These are phyloP conservation scores for Chloebia gouldiae DNA, from an alignment of 2,113 vertebrate genomes.

Conservation along the genomic window DNA sequence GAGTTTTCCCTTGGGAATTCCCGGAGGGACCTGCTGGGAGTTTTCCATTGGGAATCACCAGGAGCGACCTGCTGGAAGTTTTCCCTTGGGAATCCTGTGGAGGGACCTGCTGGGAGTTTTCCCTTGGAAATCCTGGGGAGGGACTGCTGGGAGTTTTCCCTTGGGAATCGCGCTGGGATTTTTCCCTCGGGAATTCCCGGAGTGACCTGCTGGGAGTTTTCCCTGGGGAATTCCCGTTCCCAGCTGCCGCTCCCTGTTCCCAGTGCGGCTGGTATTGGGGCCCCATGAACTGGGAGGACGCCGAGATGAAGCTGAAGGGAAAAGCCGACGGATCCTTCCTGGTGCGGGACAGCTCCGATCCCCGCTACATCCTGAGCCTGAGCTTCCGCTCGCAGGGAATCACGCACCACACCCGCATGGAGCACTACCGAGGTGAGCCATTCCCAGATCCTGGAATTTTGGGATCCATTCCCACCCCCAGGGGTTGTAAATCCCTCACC, in stretches of 20 bases:
- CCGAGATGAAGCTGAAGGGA: conserved; percentile 96
- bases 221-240: neutral
- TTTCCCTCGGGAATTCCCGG: neutral
- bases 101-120: neutral
- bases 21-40: too few species aligned
- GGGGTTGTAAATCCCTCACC: too few species aligned
- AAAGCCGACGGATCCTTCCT: conserved; percentile 94
- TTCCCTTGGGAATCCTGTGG: too few species aligned
- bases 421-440: conserved; percentile 86
- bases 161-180: neutral
- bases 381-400: conserved; percentile 96
- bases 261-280: neutral
- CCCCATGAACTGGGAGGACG: conserved; percentile 91
- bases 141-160: neutral
- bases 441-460: neutral
- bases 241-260: too few species aligned
- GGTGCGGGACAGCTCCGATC: conserved; percentile 96
- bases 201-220: too few species aligned
- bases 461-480: neutral
- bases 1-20: too few species aligned
- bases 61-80: too few species aligned
- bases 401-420: conserved; percentile 95
- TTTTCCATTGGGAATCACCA: too few species aligned
- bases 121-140: neutral
- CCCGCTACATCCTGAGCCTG: conserved; percentile 95